A percentile compares a stretch with the other conserved stretches of the same genome.
Evolutionary conservation across 2,888 invertebrate species (phyloP).

Genomic region (Troilus luridus): DNA sequence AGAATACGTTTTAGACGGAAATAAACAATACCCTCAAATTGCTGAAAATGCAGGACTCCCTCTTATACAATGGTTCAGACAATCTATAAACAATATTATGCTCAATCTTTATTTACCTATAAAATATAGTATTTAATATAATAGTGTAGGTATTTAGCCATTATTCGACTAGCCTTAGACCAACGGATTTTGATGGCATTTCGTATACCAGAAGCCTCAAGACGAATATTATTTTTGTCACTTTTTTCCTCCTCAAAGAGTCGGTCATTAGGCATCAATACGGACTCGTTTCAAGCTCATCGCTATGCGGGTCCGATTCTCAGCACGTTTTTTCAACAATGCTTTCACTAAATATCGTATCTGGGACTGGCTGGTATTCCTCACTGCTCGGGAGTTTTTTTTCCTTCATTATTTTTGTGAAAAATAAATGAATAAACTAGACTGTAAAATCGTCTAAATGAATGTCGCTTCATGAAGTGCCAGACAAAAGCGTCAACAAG

Average conservation of each 20-base stretch:
- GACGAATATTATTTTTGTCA: background rate
- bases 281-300: conserved; percentile 4
- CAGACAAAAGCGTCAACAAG: background rate
- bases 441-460: conserved; percentile 46
- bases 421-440: conserved; percentile 25
- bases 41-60: too few relatives aligned
- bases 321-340: conserved; percentile 35
- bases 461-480: background rate
- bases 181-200: background rate
- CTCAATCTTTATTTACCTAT: too few relatives aligned
- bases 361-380: background rate
- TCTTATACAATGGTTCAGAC: too few relatives aligned
- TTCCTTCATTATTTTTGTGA: background rate
- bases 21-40: too few relatives aligned
- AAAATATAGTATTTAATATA: too few relatives aligned
- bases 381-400: background rate
- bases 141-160: too few relatives aligned
- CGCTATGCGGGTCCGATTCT: conserved; percentile 23
- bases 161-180: background rate
- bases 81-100: too few relatives aligned
- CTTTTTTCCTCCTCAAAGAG: background rate
- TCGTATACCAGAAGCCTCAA: background rate
- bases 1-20: too few relatives aligned
- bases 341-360: conserved; percentile 40
- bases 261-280: background rate